Percentiles rank a stretch among this genome's conserved stretches.
Conservation (phyloP, 2,113 vertebrate genomes). For the Bettongia penicillata region DNA sequence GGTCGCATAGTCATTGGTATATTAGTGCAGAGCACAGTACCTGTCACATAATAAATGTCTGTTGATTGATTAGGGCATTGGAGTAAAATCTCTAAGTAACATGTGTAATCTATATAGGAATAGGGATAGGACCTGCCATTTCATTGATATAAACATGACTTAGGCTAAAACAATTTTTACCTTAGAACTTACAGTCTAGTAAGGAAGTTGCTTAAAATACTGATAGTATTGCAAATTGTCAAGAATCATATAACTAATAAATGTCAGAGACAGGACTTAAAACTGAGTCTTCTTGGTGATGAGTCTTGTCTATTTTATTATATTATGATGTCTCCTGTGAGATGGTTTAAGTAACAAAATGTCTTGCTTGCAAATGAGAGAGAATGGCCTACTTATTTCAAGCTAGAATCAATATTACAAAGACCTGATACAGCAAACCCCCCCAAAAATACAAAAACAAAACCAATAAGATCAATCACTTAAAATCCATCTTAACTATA, state of each 20-base stretch:
- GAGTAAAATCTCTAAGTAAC: background rate
- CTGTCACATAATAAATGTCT: background rate
- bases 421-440: no score
- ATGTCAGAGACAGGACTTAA: no score
- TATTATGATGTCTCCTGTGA: background rate
- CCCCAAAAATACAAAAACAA: no score
- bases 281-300: no score
- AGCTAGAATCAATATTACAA: background rate
- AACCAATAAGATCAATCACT: no score
- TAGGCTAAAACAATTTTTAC: background rate
- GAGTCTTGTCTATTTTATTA: no score
- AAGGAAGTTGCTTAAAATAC: background rate
- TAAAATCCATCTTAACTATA: no score
- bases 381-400: background rate
- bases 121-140: no score
- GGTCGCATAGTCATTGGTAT: background rate
- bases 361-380: background rate
- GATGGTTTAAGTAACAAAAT: background rate
- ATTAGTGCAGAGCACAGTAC: background rate
- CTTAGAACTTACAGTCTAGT: background rate
- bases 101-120: no score
- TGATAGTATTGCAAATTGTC: background rate
- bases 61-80: background rate
- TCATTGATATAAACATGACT: background rate
- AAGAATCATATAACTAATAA: background rate